Evolutionary conservation across 2,797 vertebrate species (phyloP), one percentile per base, ranked within the genome.

Genomic region (Coluber constrictor): DNA sequence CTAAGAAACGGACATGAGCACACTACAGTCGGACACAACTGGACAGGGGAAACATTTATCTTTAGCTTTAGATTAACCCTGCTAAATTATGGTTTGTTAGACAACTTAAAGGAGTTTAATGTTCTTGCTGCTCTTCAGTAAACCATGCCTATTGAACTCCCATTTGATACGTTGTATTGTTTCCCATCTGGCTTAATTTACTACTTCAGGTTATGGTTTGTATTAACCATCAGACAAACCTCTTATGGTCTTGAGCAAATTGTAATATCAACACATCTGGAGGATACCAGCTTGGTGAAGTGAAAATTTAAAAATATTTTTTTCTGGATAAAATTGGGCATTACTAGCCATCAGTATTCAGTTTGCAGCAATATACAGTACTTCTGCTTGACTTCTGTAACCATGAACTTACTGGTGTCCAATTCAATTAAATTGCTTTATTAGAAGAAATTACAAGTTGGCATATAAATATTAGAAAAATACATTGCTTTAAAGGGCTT

Each of bases 391-490:
- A 70, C 0, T 90, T 93, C 29, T 92, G 74, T 32, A 92, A 43
- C 90, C 93, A 93, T 47, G 86, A 51, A 88, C 51, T 70, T 92
- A 90, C n/a, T 0, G 0, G 8, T 90, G 90, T 83, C 66, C 92
- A 90, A 92, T 74, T 29, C 13, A 87, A 94, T 91, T 92, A 90
- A 32, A 92, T 32, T 61, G 95, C 93, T 97, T 98, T 97, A 97
- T 97, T 97, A 95, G 96, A 97, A 97, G 96, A 96, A 96, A 93
- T 98, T 97, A 98, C 96, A 97, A 96, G 97, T 96, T 95, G 92
- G 95, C 96, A 93, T 96, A 95, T 95, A 96, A 95, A 87, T 96
- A 96, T 96, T 96, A 95, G 95, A 97, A 97, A 98, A 97, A 97
- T 97, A 97, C 96, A 97, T 97, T 96, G 95, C 97, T 92, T 96